A percentile compares a stretch with the other conserved stretches of the same genome.
These are phyloP conservation scores for Linyphia triangularis DNA, from an alignment of 2,888 invertebrate genomes.

Conservation along the genomic window DNA sequence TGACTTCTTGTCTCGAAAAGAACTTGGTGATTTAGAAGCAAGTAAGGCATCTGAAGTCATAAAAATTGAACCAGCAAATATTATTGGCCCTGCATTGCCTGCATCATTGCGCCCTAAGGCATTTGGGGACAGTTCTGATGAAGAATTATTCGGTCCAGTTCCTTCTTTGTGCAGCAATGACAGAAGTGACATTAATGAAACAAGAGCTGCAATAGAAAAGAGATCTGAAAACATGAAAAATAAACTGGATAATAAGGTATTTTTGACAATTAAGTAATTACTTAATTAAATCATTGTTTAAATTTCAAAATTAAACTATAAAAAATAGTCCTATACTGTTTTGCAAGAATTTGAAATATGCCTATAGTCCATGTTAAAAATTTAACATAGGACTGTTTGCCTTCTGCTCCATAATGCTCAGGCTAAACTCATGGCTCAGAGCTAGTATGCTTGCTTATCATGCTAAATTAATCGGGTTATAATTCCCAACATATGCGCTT, in stretches of 20 bases:
- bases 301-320: too few relatives aligned
- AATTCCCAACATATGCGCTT: too few relatives aligned
- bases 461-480: too few relatives aligned
- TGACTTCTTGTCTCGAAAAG: neutral
- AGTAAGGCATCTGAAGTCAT: neutral
- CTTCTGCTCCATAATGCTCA: too few relatives aligned
- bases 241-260: conserved; percentile 63
- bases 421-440: too few relatives aligned
- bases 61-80: neutral
- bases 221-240: conserved; percentile 59
- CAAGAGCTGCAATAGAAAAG: conserved; percentile 47
- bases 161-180: conserved; percentile 8
- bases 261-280: too few relatives aligned
- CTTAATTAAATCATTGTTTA: too few relatives aligned
- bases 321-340: too few relatives aligned
- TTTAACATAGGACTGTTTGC: too few relatives aligned
- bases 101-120: neutral
- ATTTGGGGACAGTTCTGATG: neutral
- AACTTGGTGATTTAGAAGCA: neutral
- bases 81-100: conserved; percentile 53
- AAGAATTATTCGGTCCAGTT: conserved; percentile 48
- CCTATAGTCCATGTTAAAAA: too few relatives aligned
- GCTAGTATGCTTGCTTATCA: too few relatives aligned
- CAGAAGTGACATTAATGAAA: conserved; percentile 28
- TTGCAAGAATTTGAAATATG: too few relatives aligned